Evolutionary conservation across 2,113 vertebrate species (phyloP).

Genomic region (Zosterops lateralis): DNA sequence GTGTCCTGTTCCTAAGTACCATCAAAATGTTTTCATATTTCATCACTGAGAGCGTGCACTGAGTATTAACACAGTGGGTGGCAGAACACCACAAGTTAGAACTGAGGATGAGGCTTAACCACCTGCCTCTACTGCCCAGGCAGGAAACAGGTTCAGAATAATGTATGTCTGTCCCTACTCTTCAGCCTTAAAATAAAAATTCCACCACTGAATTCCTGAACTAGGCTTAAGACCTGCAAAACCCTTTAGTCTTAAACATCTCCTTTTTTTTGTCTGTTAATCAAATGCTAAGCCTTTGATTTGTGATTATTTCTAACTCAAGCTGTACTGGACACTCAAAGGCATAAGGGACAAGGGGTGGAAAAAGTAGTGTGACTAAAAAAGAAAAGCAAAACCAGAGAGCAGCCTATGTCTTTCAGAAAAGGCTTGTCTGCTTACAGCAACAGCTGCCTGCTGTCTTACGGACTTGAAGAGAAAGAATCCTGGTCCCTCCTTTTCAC

Average conservation of each 20-base stretch:
- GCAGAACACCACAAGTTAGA: not conserved
- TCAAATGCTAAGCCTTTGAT: not conserved
- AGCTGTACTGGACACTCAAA: not conserved
- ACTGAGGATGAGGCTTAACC: not conserved
- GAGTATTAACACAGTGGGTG: not conserved
- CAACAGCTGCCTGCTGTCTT: not conserved
- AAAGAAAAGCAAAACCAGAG: not conserved
- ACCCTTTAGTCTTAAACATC: not conserved
- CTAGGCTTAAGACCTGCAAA: not conserved
- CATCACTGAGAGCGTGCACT: not conserved
- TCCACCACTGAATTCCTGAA: not conserved
- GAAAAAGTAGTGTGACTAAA: not conserved
- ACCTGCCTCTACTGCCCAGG: not conserved
- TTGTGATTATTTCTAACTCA: not conserved
- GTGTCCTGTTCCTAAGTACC: constrained; percentile 35
- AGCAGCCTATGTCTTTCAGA: not conserved
- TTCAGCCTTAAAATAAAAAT: not conserved
- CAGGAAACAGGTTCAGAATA: not conserved
- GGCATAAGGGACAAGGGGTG: not conserved
- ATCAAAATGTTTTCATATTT: constrained; percentile 32
- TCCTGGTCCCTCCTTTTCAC: not conserved
- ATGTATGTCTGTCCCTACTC: not conserved
- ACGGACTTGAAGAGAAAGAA: not conserved
- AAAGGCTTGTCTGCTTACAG: not conserved
- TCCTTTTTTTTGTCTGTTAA: not conserved